Evolutionary conservation across 2,797 vertebrate genomes (phyloP).

Genomic region (Balearica regulorum): DNA sequence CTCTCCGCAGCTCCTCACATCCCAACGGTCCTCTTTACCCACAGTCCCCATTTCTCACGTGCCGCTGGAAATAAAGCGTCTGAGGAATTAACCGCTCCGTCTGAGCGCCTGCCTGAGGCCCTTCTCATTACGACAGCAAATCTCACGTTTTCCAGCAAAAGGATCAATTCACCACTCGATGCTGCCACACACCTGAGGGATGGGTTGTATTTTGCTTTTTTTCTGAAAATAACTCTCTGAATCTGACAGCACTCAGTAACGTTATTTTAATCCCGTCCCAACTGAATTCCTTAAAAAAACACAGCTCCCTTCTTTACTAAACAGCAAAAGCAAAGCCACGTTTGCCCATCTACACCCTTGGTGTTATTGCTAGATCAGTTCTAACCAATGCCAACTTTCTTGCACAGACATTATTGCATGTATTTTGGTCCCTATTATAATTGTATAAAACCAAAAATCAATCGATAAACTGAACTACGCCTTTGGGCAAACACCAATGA

Average conservation of each 20-base stretch:
- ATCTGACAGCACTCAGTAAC: not conserved
- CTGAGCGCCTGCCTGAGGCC: not conserved
- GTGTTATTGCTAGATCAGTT: not conserved
- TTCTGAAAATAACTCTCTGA: not conserved
- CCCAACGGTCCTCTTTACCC: not conserved
- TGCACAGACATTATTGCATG: not conserved
- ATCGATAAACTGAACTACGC: not conserved
- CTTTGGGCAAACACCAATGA: not conserved
- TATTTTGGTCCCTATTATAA: not conserved
- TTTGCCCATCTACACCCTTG: not conserved
- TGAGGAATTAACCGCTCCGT: rapidly evolving
- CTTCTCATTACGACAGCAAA: not conserved
- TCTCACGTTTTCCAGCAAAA: not conserved
- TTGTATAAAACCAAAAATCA: not conserved
- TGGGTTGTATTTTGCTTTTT: rapidly evolving
- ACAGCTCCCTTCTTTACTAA: not conserved
- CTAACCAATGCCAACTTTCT: not conserved
- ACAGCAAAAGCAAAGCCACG: not conserved
- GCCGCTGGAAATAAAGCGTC: not conserved
- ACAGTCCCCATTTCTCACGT: not conserved
- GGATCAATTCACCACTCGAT: rapidly evolving
- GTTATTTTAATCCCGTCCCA: not conserved
- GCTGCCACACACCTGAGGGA: too few relatives aligned
- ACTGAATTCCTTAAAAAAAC: not conserved
- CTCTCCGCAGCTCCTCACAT: not conserved